Conservation (phyloP, 2,113 vertebrate species). For the Callocephalon fimbriatum region DNA sequence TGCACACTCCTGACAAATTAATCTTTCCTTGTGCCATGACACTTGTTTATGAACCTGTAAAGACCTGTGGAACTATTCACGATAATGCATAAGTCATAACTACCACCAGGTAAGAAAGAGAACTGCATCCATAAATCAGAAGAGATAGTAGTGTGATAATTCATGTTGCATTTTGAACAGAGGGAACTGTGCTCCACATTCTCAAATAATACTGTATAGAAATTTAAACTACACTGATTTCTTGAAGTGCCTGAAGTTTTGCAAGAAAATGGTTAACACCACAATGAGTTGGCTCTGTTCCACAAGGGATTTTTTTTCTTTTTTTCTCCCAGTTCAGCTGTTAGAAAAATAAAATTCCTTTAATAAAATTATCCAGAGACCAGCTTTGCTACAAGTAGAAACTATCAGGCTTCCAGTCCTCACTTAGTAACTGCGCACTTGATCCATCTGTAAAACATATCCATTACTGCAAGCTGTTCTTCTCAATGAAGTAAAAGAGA, state of each 20-base stretch:
- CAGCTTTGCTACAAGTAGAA: background rate
- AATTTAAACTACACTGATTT: background rate
- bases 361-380: background rate
- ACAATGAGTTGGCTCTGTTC: background rate
- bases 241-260: background rate
- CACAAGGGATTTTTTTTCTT: background rate
- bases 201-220: background rate
- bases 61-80: background rate
- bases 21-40: background rate
- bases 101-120: background rate
- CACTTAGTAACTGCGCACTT: background rate
- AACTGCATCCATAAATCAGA: background rate
- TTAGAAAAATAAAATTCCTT: background rate
- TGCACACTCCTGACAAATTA: background rate
- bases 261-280: background rate
- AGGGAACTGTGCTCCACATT: background rate
- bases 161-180: background rate
- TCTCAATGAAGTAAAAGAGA: background rate
- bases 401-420: background rate
- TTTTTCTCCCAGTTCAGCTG: background rate
- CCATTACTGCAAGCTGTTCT: slow-evolving; percentile 1
- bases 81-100: background rate
- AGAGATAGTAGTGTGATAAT: background rate
- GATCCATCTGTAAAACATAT: background rate
- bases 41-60: background rate